A percentile compares a stretch with the other conserved stretches of the same genome.
Conservation (phyloP, 1,140 invertebrate genomes). For the Orius laevigatus region DNA sequence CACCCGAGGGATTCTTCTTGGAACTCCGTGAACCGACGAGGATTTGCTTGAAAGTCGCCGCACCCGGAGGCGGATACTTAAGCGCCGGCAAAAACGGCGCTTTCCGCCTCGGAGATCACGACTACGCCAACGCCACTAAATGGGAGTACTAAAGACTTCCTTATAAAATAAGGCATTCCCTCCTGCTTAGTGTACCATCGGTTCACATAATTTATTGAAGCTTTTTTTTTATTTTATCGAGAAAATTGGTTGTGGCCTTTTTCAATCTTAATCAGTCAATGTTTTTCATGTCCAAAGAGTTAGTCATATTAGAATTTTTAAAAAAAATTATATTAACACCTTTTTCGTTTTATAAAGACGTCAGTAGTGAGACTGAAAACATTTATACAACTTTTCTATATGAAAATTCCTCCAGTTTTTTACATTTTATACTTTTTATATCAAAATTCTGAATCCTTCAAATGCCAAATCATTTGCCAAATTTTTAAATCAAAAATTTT, state of each 20-base stretch:
- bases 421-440: too few relatives aligned
- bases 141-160: slow-evolving; percentile 71
- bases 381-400: background rate
- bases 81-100: slow-evolving; percentile 87
- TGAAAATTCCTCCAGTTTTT: background rate
- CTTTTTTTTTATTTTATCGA: too few relatives aligned
- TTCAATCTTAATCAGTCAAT: too few relatives aligned
- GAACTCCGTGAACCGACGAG: slow-evolving; percentile 82
- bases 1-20: slow-evolving; percentile 76
- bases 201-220: too few relatives aligned
- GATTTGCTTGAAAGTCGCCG: slow-evolving; percentile 68
- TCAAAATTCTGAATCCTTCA: background rate
- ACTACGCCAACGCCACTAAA: slow-evolving; percentile 65
- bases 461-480: slow-evolving; percentile 5
- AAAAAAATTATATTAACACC: background rate
- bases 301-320: too few relatives aligned
- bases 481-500: background rate
- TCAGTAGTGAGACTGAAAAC: background rate
- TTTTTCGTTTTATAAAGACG: slow-evolving; percentile 3
- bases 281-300: too few relatives aligned
- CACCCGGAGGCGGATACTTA: slow-evolving; percentile 60
- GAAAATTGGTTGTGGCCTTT: too few relatives aligned
- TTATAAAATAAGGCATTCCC: too few relatives aligned
- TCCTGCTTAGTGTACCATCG: too few relatives aligned
- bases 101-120: slow-evolving; percentile 65